Conservation (phyloP, 2,888 invertebrate species). For the Seladonia tumulorum region DNA sequence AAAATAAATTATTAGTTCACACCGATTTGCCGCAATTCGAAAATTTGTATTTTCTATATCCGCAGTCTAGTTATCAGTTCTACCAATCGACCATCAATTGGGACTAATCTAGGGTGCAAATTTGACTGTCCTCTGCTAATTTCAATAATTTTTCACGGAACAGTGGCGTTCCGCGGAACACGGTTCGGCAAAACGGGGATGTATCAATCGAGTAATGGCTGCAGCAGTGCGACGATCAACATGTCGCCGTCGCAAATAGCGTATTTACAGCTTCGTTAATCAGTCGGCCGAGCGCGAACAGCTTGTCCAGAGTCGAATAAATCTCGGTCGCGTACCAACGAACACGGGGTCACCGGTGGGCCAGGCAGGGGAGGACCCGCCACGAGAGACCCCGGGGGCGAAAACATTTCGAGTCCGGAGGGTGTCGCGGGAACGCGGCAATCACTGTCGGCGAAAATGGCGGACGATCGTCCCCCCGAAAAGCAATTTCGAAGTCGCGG, state of each 20-base stretch:
- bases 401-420: not conserved
- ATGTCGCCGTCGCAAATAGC: not conserved
- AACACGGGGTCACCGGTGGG: not conserved
- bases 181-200: not conserved
- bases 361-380: not conserved
- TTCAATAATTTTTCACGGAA: too few species aligned
- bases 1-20: too few species aligned
- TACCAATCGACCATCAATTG: too few species aligned
- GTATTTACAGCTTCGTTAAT: not conserved
- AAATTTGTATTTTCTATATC: too few species aligned
- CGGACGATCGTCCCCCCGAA: not conserved
- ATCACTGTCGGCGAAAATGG: slow-evolving; percentile 4
- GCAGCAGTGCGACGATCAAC: not conserved
- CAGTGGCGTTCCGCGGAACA: not conserved
- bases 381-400: not conserved
- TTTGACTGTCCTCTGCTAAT: too few species aligned
- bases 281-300: not conserved
- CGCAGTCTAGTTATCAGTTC: too few species aligned
- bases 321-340: not conserved
- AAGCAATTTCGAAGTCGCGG: slow-evolving; percentile 10
- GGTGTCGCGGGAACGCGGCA: not conserved
- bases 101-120: too few species aligned
- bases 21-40: too few species aligned
- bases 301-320: not conserved
- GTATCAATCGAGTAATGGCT: slow-evolving; percentile 1